Percentiles rank a stretch among this genome's conserved stretches.
These are phyloP conservation scores for Fundulus diaphanus DNA, from an alignment of 2,797 vertebrate genomes.

Conservation along the genomic window DNA sequence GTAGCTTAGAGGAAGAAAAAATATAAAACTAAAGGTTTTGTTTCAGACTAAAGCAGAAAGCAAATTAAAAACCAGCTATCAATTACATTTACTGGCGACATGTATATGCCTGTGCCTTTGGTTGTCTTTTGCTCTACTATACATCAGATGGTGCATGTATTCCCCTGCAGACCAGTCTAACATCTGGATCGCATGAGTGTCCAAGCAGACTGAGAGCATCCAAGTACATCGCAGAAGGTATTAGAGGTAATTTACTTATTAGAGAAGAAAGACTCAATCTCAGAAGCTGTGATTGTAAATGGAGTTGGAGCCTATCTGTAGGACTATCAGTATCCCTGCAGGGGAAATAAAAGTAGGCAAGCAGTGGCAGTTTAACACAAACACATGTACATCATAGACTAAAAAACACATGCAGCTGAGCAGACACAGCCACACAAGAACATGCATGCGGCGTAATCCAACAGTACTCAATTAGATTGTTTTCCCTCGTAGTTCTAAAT, in stretches of 20 bases:
- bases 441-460: conserved; percentile 5
- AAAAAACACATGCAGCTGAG: conserved; percentile 28
- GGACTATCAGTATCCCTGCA: conserved; percentile 70
- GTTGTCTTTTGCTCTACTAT: conserved; percentile 46
- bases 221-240: conserved; percentile 92
- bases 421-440: conserved; percentile 25
- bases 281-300: conserved; percentile 89
- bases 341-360: conserved; percentile 70
- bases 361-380: conserved; percentile 64
- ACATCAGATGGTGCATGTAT: conserved; percentile 46
- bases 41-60: conserved; percentile 34
- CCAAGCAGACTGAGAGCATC: conserved; percentile 87
- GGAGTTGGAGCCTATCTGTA: conserved; percentile 79
- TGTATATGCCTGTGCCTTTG: conserved; percentile 41
- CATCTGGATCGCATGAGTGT: conserved; percentile 92
- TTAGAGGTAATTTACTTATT: conserved; percentile 97
- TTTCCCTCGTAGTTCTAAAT: conserved; percentile 66
- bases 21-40: conserved; percentile 39
- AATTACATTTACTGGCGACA: conserved; percentile 45
- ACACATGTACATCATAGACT: conserved; percentile 30
- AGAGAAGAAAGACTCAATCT: conserved; percentile 87
- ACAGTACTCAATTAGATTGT: conserved; percentile 47
- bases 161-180: conserved; percentile 61
- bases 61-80: conserved; percentile 32
- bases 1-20: conserved; percentile 41